phyloP scores from a whole-genome alignment of 2,888 invertebrate species.

The Megalurothrips usitatus region DNA sequence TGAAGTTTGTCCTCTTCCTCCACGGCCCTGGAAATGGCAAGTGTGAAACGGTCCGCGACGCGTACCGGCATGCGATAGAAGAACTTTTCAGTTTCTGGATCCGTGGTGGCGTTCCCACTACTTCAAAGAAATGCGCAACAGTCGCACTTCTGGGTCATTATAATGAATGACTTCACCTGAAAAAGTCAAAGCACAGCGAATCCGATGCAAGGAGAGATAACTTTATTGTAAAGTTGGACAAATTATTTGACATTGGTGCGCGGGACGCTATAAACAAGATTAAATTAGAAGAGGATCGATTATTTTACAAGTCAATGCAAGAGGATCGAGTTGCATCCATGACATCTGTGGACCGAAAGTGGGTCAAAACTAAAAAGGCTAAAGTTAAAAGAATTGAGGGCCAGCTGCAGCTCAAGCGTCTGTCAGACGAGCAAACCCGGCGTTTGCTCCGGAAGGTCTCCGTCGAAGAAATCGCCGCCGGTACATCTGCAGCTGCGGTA shows the following conservation, averaged over 20 bases:
- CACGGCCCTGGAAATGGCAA: background rate
- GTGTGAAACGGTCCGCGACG: background rate
- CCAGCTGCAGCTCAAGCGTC: background rate
- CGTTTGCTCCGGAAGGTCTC: background rate
- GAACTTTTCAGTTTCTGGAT: background rate
- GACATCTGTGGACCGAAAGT: background rate
- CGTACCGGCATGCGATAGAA: background rate
- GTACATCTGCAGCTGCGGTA: background rate
- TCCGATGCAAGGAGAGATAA: background rate
- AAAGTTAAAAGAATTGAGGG: background rate
- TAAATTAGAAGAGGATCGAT: background rate
- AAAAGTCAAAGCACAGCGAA: background rate
- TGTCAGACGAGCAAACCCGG: background rate
- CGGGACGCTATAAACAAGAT: background rate
- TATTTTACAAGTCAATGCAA: background rate
- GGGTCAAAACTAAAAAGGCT: background rate
- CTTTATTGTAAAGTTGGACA: background rate
- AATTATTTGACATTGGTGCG: background rate
- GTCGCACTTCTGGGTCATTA: background rate
- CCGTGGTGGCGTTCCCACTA: background rate
- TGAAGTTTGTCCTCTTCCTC: background rate
- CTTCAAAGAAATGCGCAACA: background rate
- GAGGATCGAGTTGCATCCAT: background rate
- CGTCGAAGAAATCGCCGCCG: background rate
- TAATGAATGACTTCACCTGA: background rate